phyloP scores from a whole-genome alignment of 2,797 vertebrate genomes.

The Sebastes vulpes region DNA sequence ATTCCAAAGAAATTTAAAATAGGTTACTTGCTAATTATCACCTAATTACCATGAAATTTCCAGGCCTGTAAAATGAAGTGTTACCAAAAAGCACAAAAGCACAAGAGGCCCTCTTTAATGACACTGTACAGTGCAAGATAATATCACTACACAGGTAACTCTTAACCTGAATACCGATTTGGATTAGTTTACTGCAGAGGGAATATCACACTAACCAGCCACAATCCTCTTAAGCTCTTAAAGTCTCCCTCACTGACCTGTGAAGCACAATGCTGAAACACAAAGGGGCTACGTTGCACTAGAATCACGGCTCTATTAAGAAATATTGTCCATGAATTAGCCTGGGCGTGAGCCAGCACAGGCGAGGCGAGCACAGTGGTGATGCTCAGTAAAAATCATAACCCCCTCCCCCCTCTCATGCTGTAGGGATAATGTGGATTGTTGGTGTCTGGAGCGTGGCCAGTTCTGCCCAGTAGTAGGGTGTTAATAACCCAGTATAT shows the following conservation, averaged over 20 bases:
- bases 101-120: no score
- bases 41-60: no score
- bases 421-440: conserved; percentile 63
- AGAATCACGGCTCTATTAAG: conserved; percentile 31
- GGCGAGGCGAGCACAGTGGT: conserved; percentile 9
- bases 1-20: no score
- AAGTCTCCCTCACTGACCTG: conserved; percentile 13
- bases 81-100: no score
- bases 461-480: conserved; percentile 58
- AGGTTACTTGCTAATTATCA: no score
- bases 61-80: no score
- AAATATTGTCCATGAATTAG: conserved; percentile 38
- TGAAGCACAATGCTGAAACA: conserved; percentile 18
- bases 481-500: conserved; percentile 73
- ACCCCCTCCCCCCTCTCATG: not conserved
- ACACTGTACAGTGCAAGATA: not conserved
- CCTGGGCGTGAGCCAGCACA: conserved; percentile 38
- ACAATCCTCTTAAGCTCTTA: not conserved
- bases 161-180: not conserved
- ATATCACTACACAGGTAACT: not conserved
- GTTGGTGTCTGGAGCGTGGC: conserved; percentile 66
- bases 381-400: conserved; percentile 37
- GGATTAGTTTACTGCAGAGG: not conserved
- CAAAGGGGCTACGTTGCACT: conserved; percentile 4
- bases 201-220: not conserved